Conservation (phyloP, 1,140 invertebrate species). For the Panulirus ornatus region DNA sequence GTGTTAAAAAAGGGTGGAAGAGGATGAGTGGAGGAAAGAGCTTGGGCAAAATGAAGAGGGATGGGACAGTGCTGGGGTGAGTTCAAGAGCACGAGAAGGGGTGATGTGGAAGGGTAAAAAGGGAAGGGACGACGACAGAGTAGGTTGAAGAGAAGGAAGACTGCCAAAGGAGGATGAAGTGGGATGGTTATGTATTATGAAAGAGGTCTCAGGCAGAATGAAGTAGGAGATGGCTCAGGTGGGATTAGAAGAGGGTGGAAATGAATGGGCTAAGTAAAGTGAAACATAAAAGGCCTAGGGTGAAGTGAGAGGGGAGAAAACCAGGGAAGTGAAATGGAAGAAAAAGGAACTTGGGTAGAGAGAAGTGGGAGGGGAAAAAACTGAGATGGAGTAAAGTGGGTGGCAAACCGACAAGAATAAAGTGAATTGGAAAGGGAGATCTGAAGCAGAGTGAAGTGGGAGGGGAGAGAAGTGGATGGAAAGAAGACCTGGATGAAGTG, state of each 20-base stretch:
- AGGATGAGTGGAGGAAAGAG: not conserved
- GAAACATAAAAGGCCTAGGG: too few species aligned
- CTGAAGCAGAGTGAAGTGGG: not conserved
- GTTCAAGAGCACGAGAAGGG: not conserved
- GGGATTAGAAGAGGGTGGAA: not conserved
- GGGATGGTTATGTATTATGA: too few species aligned
- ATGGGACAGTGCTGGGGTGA: not conserved
- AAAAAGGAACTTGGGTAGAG: too few species aligned
- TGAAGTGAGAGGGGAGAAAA: too few species aligned
- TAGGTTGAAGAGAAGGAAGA: not conserved
- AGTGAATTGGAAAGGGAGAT: not conserved
- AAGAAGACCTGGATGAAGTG: not conserved
- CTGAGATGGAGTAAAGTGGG: not conserved
- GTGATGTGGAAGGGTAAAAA: too few species aligned
- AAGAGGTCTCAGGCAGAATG: not conserved
- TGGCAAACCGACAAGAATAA: not conserved
- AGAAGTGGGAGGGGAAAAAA: too few species aligned
- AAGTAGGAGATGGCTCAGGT: not conserved
- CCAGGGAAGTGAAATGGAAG: too few species aligned
- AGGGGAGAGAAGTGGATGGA: not conserved
- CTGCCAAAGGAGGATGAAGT: not conserved
- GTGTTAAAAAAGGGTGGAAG: not conserved
- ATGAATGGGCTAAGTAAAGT: not conserved
- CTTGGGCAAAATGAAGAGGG: not conserved
- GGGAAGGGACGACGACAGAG: not conserved